Evolutionary conservation across 2,888 invertebrate species (phyloP).

Genomic region (Colletes collaris): DNA sequence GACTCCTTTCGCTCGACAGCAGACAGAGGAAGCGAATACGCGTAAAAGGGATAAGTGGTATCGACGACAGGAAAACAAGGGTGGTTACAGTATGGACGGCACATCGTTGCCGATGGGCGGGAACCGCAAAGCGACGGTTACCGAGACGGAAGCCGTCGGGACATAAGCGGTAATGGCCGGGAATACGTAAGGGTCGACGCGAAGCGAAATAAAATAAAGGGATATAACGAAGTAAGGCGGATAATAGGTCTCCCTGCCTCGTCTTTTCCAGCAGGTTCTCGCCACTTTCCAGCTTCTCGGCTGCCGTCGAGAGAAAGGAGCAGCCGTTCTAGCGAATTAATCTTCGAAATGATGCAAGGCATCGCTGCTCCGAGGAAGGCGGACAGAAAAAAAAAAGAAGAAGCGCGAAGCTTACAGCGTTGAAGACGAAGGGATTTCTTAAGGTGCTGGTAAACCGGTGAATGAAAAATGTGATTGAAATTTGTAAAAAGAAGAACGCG

Average conservation of each 20-base stretch:
- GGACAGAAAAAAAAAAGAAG: constrained; percentile 36
- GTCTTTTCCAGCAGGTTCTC: constrained; percentile 36
- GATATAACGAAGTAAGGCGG: constrained; percentile 62
- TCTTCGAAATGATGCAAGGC: constrained; percentile 76
- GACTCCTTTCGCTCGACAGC: not conserved
- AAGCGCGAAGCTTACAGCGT: constrained; percentile 20
- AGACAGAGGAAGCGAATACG: constrained; percentile 22
- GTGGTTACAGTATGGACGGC: constrained; percentile 40
- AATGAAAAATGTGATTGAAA: constrained; percentile 20
- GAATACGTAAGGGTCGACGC: constrained; percentile 64
- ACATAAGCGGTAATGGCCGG: constrained; percentile 68
- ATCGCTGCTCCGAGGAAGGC: constrained; percentile 20
- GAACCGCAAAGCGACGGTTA: constrained; percentile 62
- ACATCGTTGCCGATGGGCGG: constrained; percentile 38
- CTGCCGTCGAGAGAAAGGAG: constrained; percentile 19
- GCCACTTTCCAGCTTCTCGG: constrained; percentile 40
- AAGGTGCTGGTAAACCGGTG: constrained; percentile 26
- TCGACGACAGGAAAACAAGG: constrained; percentile 41
- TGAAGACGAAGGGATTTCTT: constrained; percentile 30
- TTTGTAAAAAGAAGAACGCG: constrained; percentile 27
- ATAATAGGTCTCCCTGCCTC: constrained; percentile 60
- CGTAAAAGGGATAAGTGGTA: constrained; percentile 38
- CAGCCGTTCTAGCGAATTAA: constrained; percentile 73
- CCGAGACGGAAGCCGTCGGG: constrained; percentile 57
- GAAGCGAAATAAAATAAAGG: constrained; percentile 63